phyloP scores from a whole-genome alignment of 92 coral and sea anemone species.

The Umimayanthus kanabou region DNA sequence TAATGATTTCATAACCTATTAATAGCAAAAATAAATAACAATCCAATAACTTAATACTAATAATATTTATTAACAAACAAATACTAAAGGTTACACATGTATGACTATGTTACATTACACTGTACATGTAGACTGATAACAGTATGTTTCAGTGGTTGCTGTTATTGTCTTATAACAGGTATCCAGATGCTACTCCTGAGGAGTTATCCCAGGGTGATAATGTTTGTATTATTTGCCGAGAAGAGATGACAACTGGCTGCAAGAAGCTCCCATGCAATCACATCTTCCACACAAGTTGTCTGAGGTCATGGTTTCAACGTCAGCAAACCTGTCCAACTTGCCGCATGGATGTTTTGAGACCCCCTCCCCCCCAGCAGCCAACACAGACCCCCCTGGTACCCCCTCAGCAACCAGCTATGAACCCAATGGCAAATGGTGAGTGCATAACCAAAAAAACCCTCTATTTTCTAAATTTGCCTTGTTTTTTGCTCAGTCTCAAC shows the following conservation, averaged over 20 bases:
- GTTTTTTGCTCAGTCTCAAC: too few species aligned
- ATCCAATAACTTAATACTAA: too few species aligned
- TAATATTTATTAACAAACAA: too few species aligned
- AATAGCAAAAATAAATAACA: too few species aligned
- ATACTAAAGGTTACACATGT: too few species aligned
- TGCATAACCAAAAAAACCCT: background rate
- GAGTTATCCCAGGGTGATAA: slow-evolving; percentile 93
- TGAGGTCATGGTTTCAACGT: slow-evolving; percentile 97
- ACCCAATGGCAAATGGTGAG: slow-evolving; percentile 41
- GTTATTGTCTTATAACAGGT: slow-evolving; percentile 45
- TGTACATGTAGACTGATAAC: too few species aligned
- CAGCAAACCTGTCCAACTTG: slow-evolving; percentile 99
- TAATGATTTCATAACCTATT: too few species aligned
- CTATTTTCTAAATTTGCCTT: background rate
- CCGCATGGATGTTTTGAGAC: slow-evolving; percentile 94
- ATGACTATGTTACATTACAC: too few species aligned
- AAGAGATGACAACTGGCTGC: slow-evolving; percentile 96
- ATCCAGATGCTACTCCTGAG: slow-evolving; percentile 98
- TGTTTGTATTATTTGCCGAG: slow-evolving; percentile 96
- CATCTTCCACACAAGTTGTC: slow-evolving; percentile 95
- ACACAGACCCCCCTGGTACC: slow-evolving; percentile 56
- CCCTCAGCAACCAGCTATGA: slow-evolving; percentile 50
- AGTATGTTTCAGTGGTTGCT: too few species aligned
- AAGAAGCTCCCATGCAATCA: slow-evolving; percentile 98
- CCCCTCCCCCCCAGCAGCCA: slow-evolving; percentile 56